Evolutionary conservation across 2,113 vertebrate species (phyloP).

Genomic region (Dicrurus megarhynchus): DNA sequence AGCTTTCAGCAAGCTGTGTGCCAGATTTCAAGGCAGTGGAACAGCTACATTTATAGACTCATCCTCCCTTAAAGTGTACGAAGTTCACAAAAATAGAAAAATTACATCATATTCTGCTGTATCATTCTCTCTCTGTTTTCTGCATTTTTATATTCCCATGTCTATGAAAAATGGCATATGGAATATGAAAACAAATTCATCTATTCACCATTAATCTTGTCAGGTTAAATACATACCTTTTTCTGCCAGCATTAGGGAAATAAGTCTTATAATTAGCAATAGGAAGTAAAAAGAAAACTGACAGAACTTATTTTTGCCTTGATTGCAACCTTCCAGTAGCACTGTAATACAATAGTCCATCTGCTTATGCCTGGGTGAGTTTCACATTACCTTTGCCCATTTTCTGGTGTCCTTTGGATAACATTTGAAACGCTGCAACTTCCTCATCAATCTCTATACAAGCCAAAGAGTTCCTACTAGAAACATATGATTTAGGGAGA

Average conservation of each 20-base stretch:
- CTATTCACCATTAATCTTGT: not conserved
- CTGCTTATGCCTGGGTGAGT: not conserved
- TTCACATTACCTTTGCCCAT: not conserved
- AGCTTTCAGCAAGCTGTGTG: not conserved
- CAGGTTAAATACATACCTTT: not conserved
- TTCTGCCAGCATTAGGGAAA: not conserved
- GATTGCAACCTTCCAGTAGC: not conserved
- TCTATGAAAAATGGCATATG: slow-evolving; percentile 14
- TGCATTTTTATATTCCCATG: not conserved
- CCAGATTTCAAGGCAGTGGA: slow-evolving; percentile 24
- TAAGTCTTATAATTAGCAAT: not conserved
- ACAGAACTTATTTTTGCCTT: not conserved
- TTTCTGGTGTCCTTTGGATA: not conserved
- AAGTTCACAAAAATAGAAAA: slow-evolving; percentile 43
- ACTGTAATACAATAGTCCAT: not conserved
- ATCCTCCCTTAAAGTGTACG: not conserved
- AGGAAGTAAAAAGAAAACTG: not conserved
- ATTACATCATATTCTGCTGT: slow-evolving; percentile 40
- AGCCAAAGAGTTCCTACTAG: not conserved
- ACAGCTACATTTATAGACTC: slow-evolving; percentile 10
- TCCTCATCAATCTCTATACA: not conserved
- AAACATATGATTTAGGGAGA: not conserved
- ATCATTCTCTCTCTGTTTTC: slow-evolving; percentile 14
- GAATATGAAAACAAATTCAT: not conserved
- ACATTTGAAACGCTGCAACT: not conserved